A percentile compares a stretch with the other conserved stretches of the same genome.
Conservation (phyloP, 2,797 vertebrate genomes). For the Cichlasoma orientale region DNA sequence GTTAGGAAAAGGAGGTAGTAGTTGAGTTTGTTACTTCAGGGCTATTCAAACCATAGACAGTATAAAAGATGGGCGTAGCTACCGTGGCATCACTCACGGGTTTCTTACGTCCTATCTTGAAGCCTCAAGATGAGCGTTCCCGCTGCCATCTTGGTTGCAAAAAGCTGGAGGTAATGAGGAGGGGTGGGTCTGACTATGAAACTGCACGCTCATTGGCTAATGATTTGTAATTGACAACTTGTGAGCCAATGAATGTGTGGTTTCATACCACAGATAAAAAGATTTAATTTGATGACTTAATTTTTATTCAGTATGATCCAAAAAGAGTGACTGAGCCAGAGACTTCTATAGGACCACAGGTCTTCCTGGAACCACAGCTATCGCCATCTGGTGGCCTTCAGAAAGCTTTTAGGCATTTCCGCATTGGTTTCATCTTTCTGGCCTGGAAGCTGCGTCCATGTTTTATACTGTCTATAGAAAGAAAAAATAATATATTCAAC, state of each 20-base stretch:
- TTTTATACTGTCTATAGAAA: neutral
- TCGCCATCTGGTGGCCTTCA: neutral
- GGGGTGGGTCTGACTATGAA: neutral
- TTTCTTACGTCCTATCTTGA: too few relatives aligned
- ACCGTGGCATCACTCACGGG: too few relatives aligned
- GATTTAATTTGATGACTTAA: neutral
- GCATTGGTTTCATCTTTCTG: neutral
- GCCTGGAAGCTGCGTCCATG: too few relatives aligned
- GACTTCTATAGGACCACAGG: neutral
- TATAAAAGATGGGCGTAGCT: too few relatives aligned
- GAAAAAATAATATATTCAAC: too few relatives aligned
- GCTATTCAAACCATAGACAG: too few relatives aligned
- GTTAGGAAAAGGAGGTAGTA: too few relatives aligned
- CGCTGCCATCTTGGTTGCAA: neutral
- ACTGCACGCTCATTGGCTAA: neutral
- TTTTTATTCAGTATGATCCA: neutral
- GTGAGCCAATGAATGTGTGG: neutral
- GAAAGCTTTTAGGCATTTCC: neutral
- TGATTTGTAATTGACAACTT: neutral
- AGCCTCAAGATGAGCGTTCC: too few relatives aligned
- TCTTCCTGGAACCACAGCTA: neutral
- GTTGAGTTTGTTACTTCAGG: too few relatives aligned
- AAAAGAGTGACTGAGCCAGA: neutral
- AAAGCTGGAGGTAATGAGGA: neutral
- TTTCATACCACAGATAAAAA: neutral